These are phyloP conservation scores for Cyaniris semiargus DNA, from an alignment of 2,888 invertebrate species.

Conservation along the genomic window DNA sequence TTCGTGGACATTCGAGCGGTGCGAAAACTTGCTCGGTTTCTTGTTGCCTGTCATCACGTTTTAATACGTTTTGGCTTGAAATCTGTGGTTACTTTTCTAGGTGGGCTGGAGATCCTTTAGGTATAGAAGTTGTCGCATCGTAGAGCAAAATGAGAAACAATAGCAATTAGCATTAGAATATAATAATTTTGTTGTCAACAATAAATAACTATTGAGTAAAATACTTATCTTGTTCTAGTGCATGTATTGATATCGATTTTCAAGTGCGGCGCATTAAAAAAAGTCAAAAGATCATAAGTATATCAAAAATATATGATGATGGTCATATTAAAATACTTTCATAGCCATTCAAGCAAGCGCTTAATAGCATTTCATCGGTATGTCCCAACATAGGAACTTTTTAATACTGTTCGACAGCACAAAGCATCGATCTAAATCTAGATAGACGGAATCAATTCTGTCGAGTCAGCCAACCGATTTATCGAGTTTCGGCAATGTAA, in stretches of 20 bases:
- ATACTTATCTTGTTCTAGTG: too few species aligned
- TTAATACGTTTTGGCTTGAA: constrained; percentile 33
- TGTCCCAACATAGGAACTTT: constrained; percentile 33
- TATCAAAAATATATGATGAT: too few species aligned
- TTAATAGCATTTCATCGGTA: background rate
- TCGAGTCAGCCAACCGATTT: constrained; percentile 45
- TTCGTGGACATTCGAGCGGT: constrained; percentile 38
- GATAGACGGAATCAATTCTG: constrained; percentile 45
- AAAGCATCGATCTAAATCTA: constrained; percentile 42
- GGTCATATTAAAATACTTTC: background rate
- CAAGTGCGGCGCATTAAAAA: too few species aligned
- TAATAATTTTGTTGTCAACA: too few species aligned
- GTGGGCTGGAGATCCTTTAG: background rate
- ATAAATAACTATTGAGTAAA: too few species aligned
- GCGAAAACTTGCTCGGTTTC: constrained; percentile 37
- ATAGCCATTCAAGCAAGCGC: background rate
- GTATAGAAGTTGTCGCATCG: too few species aligned
- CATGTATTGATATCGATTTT: too few species aligned
- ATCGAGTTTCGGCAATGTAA: constrained; percentile 45
- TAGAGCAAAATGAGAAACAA: too few species aligned
- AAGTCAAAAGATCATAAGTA: too few species aligned
- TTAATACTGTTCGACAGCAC: constrained; percentile 40
- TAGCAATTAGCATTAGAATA: too few species aligned
- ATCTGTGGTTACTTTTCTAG: background rate
- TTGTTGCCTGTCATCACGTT: constrained; percentile 34